Conservation (phyloP, 2,888 invertebrate species). For the Epinotia bilunana region DNA sequence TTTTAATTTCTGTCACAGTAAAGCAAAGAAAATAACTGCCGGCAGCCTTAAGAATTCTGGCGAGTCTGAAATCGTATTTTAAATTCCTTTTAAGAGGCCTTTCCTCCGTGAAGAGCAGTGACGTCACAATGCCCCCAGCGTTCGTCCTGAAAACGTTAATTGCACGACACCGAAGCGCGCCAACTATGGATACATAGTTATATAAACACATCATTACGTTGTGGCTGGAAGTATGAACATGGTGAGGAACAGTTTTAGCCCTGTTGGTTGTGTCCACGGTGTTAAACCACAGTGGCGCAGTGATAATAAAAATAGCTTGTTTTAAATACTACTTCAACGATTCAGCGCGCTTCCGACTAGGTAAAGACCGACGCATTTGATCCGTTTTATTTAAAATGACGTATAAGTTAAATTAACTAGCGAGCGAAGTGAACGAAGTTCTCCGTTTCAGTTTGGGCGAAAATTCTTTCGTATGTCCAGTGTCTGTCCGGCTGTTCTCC, state of each 20-base stretch:
- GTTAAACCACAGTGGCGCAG: constrained; percentile 2
- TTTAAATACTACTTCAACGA: background rate
- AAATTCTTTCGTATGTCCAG: no score
- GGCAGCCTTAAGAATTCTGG: constrained; percentile 21
- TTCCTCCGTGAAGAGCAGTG: constrained; percentile 63
- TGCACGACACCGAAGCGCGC: constrained; percentile 66
- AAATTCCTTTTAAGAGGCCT: constrained; percentile 65
- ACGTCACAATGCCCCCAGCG: constrained; percentile 71
- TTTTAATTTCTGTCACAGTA: constrained; percentile 10
- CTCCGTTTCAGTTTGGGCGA: no score
- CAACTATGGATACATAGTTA: constrained; percentile 50
- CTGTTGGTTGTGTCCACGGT: background rate
- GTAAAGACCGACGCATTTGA: background rate
- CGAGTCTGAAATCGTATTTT: constrained; percentile 51
- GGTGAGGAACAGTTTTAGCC: background rate
- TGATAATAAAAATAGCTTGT: background rate
- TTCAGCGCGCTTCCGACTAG: background rate
- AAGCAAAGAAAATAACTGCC: constrained; percentile 2
- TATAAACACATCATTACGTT: constrained; percentile 24
- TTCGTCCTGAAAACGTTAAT: constrained; percentile 77
- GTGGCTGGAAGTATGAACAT: background rate
- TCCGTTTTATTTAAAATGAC: background rate
- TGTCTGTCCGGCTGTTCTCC: no score
- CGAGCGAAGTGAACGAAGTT: no score
- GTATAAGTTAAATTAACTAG: background rate